Conservation (phyloP, 2,113 vertebrate species). For the Canis aureus region DNA sequence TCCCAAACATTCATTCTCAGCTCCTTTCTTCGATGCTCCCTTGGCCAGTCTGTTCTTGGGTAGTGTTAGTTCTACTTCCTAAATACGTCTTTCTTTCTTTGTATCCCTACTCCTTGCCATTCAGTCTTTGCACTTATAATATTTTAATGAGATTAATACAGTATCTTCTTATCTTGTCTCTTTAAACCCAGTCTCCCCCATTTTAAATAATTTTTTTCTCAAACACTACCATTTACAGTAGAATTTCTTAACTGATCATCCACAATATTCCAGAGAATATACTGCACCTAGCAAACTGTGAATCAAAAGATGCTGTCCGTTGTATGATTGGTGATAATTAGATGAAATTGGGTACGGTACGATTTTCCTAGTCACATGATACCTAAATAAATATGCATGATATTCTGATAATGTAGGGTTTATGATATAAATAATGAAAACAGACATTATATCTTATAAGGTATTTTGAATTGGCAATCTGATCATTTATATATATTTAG, state of each 20-base stretch:
- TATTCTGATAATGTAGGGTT: background rate
- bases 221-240: background rate
- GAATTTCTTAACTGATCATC: background rate
- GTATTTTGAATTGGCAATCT: slow-evolving; percentile 20
- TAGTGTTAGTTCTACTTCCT: background rate
- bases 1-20: background rate
- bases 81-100: background rate
- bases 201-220: background rate
- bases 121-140: background rate
- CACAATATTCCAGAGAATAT: background rate
- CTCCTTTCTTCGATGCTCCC: background rate
- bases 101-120: background rate
- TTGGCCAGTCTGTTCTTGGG: background rate
- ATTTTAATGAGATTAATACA: background rate
- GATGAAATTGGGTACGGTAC: background rate
- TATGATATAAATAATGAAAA: background rate
- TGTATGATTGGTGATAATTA: slow-evolving; percentile 22
- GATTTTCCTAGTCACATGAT: background rate
- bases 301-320: background rate
- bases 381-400: background rate
- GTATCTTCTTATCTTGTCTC: background rate
- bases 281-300: background rate
- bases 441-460: background rate
- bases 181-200: background rate
- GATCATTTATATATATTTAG: background rate